Percentiles rank a stretch among this genome's conserved stretches.
phyloP scores from a whole-genome alignment of 2,113 vertebrate genomes.

The Ranitomeya variabilis region DNA sequence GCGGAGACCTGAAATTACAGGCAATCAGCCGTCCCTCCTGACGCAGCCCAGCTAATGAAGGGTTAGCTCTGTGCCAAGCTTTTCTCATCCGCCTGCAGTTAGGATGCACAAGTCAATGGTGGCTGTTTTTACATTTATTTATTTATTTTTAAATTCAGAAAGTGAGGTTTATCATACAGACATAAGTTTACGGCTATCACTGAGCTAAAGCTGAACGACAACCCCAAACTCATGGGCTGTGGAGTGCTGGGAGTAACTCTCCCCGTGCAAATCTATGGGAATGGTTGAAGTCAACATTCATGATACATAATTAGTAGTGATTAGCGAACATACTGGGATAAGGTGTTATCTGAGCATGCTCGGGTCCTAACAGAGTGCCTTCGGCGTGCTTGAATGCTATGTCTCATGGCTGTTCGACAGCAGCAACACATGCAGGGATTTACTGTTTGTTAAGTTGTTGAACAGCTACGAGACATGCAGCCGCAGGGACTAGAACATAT shows the following conservation, averaged over 20 bases:
- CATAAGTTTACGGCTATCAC: background rate
- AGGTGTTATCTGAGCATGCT: no score
- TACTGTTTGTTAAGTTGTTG: no score
- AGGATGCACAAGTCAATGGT: background rate
- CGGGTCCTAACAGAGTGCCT: no score
- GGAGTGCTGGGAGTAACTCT: background rate
- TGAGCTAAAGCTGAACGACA: background rate
- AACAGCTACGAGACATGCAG: no score
- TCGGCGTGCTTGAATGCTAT: no score
- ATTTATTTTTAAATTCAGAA: background rate
- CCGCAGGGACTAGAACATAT: no score
- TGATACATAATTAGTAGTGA: no score
- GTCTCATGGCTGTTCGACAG: no score
- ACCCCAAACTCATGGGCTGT: background rate
- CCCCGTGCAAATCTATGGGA: no score
- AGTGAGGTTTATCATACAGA: background rate
- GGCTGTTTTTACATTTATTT: background rate
- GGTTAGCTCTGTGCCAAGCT: background rate
- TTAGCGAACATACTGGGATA: no score
- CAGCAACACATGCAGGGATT: no score
- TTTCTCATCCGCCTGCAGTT: background rate
- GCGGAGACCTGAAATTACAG: conserved; percentile 2
- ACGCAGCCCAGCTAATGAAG: conserved; percentile 1
- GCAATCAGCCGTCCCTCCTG: background rate
- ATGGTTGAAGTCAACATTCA: no score